Base-by-base conservation (phyloP, 1,140 invertebrate genomes). In the Pogonomyrmex barbatus region DNA sequence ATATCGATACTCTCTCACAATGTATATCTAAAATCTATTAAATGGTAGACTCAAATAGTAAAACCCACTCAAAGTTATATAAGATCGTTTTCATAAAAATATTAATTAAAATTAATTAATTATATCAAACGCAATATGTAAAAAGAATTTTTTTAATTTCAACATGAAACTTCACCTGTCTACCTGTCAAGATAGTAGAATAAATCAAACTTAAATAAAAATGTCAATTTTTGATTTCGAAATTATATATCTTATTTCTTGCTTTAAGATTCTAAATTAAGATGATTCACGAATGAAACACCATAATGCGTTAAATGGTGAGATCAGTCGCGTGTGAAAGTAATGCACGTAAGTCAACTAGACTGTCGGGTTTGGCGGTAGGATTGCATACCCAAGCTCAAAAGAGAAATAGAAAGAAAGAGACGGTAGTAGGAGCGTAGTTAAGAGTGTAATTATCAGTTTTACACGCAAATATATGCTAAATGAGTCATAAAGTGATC, bases 281-380 rank as follows among this genome's bases (percentile, higher is more conserved):
- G 0, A 62, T 24, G 24, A 24, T 24, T 24, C 24, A 24, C 45
- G 56, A 52, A 24, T 39, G 17, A 47, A 24, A 85, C 45, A 86
- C 24, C 67, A 54, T n/a, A 68, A 78, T 86, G 4, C 17, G 10
- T 10, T 68, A 79, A 50, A 4, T 52, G 24, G 42, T n/a, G 45
- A 24, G 45, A 47, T 84, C 24, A 60, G 30, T 14, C 33, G 50
- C 54, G 42, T 17, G 67, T 67, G 75, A 86, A 88, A 88, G 75
- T 86, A 82, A 82, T 65, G 84, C 30, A n/a, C 33, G 33, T 30
- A 52, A 75, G 60, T 83, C 65, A 65, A 83, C 79, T 50, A 39
- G 79, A 42, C 45, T 33, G 60, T 3, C 42, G 85, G 58, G 85
- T 87, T 87, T 67, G 60, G 50, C 33, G 52, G 36, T 50, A 42